Evolutionary conservation across 2,888 invertebrate genomes (phyloP), one percentile per base, ranked within the genome.

Genomic region (Glyphotaelius pellucidus): DNA sequence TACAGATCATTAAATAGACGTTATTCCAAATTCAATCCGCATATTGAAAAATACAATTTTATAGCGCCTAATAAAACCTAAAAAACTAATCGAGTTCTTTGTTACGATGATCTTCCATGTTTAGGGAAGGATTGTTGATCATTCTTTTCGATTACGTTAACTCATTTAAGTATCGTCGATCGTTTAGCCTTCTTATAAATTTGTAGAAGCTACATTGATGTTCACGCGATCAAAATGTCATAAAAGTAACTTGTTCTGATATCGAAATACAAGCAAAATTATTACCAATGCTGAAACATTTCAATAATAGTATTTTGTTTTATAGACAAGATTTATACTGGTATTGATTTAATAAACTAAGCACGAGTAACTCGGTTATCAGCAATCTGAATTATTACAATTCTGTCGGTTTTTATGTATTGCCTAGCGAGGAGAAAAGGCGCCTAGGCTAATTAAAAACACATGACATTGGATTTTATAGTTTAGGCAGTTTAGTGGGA

Each of bases 391-490:
- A 89, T 89, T 84, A 35, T 84, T 35, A 84, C 84, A 30, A 14
- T 80, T 89, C 89, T 89, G 80, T 30, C 80, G n/a, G 89, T 79
- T 89, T 47, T 89, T 89, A 80, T 89, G 52, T 31, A 81, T 42
- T 80, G 35, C 80, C 83, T 25, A 81, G 80, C n/a, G 81, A 79
- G 35, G 35, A 79, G n/a, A 42, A 89, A 31, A 79, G 88, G 88
- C 88, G 79, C 88, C 88, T 30, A 67, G 7, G n/a, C 32, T 89
- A 89, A 89, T 89, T 79, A 89, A 89, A 79, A 89, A 79, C 25
- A 89, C 67, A 89, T 89, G 79, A 89, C 79, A 89, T 89, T 89
- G 79, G 35, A 89, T 89, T 89, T 89, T 89, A 79, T 89, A 38
- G 88, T 89, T 42, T 86, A 32, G 25, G 4, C 83, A n/a, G 67